phyloP scores from a whole-genome alignment of 2,113 vertebrate genomes.

The Catharus minimus region DNA sequence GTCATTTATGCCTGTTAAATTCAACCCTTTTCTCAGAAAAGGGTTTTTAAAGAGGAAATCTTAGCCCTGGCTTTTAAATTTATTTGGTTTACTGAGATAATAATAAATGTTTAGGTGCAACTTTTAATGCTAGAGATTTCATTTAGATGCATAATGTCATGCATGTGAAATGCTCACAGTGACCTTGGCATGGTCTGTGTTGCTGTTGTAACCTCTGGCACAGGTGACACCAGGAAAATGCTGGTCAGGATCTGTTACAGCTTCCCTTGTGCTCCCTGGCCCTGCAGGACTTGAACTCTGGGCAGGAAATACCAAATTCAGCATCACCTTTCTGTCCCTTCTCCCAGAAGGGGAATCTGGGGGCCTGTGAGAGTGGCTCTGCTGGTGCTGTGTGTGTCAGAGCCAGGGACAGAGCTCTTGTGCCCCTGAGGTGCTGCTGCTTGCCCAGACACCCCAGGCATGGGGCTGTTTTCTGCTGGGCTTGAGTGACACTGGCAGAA shows the following conservation, averaged over 20 bases:
- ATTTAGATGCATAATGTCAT: neutral
- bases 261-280: neutral
- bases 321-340: neutral
- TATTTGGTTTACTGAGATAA: neutral
- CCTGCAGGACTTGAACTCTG: neutral
- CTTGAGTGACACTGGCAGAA: conserved; percentile 42
- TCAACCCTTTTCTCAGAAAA: neutral
- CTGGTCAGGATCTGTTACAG: neutral
- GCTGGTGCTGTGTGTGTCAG: neutral
- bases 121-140: neutral
- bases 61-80: neutral
- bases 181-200: neutral
- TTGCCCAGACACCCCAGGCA: neutral
- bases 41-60: neutral
- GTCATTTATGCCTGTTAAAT: neutral
- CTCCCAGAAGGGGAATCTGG: neutral
- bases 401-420: neutral
- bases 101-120: neutral
- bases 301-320: neutral
- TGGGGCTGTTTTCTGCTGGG: neutral
- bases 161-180: neutral
- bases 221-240: neutral
- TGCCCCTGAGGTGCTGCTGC: neutral
- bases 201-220: neutral
- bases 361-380: neutral